Evolutionary conservation across 2,888 invertebrate genomes (phyloP), one percentile per base, ranked within the genome.

Genomic region (Globia sparganii): DNA sequence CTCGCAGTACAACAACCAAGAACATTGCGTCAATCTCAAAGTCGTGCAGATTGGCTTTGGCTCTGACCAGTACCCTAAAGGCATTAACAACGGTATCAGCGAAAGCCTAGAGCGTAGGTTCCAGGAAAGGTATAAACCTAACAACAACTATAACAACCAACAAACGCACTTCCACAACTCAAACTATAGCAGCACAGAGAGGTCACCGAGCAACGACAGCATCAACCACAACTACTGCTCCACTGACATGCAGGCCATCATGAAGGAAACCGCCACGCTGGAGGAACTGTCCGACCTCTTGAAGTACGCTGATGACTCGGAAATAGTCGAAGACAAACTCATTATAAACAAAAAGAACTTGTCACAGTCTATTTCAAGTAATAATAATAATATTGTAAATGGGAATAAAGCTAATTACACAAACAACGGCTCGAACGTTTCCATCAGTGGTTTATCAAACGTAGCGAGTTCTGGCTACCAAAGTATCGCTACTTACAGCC

Each of bases 401-500:
- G 95, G 95, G 59, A 96, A 96, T 80, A 97, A 96, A 90, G 91
- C 91, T 1, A 95, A 93, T 80, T 96, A 95, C 84, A 94, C 94
- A 15, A 98, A 97, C 75, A 98, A 98, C 91, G 98, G 98, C 71
- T 98, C 98, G 64, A 98, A 98, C 90, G 98, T 98, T 70, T 98
- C 98, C 1, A 98, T 98, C 84, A 98, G 98, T 80, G 98, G 98
- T 86, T 92, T 98, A 69, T 98, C 98, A 37, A 98, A 98, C 83
- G 98, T 98, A 15, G 98, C 98, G 56, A 98, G 98, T 89, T 98
- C 98, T 0, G 99, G 99, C 11, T 99, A 99, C 94, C 99, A 99
- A 95, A 98, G 98, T 90, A 98, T 98, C 91, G 98, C 98, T 58
- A 98, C 98, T 3, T 98, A 98, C 94, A 98, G 98, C 93, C 98